A percentile compares a stretch with the other conserved stretches of the same genome.
These are phyloP conservation scores for Engraulis encrasicolus DNA, from an alignment of 2,113 vertebrate species.

Conservation along the genomic window DNA sequence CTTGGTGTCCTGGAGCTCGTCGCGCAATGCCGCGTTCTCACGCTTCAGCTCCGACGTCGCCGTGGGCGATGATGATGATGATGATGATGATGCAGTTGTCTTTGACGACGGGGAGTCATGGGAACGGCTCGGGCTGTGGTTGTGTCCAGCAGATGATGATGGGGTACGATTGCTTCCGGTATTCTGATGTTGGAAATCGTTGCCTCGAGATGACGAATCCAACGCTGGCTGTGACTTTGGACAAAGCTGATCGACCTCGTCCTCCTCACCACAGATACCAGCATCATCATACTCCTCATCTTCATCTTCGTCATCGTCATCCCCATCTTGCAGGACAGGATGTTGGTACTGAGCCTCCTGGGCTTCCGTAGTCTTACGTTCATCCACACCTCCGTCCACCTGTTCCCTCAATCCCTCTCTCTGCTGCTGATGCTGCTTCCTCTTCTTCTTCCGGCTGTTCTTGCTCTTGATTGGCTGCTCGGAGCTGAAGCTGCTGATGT, in stretches of 20 bases:
- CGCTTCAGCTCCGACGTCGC: conserved; percentile 56
- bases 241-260: not conserved
- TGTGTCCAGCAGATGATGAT: not conserved
- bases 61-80: too few species aligned
- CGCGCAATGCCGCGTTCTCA: conserved; percentile 64
- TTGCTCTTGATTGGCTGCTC: conserved; percentile 50
- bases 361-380: not conserved
- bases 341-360: not conserved
- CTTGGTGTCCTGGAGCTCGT: conserved; percentile 64
- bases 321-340: not conserved
- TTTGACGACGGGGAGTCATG: too few species aligned
- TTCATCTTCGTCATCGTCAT: not conserved
- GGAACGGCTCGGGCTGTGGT: not conserved
- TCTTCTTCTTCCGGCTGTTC: conserved; percentile 17
- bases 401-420: not conserved
- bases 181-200: not conserved
- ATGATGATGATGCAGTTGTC: too few species aligned
- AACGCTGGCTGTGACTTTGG: not conserved
- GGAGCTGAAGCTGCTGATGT: conserved; percentile 56
- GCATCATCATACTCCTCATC: not conserved
- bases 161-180: not conserved
- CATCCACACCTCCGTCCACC: not conserved
- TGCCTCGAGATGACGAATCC: not conserved
- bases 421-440: too few species aligned
- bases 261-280: not conserved